These are phyloP conservation scores for Lasioglossum pauxillum DNA, from an alignment of 2,888 invertebrate genomes.

Conservation along the genomic window DNA sequence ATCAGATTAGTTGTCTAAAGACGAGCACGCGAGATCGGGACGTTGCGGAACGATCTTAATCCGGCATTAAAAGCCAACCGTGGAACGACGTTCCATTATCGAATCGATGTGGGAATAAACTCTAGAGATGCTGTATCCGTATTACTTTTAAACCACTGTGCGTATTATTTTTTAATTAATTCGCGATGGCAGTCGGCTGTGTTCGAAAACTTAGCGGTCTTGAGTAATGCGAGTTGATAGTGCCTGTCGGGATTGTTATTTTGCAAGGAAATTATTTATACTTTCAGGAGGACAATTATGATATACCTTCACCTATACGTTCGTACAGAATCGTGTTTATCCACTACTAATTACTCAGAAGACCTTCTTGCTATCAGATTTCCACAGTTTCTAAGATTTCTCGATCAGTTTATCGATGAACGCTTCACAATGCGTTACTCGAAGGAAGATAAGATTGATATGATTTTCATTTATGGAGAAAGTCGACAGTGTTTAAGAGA, in stretches of 20 bases:
- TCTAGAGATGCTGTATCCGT: neutral
- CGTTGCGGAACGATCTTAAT: neutral
- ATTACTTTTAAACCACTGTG: neutral
- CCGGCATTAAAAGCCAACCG: neutral
- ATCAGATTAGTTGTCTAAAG: slow-evolving; percentile 1
- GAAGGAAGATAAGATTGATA: too few relatives aligned
- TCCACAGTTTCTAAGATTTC: too few relatives aligned
- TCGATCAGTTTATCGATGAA: too few relatives aligned
- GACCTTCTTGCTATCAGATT: too few relatives aligned
- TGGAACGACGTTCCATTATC: neutral
- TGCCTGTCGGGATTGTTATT: neutral
- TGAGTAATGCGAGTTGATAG: neutral
- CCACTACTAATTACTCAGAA: too few relatives aligned
- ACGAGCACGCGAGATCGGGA: neutral
- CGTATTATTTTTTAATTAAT: neutral
- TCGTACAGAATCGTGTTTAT: too few relatives aligned
- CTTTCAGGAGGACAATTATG: too few relatives aligned
- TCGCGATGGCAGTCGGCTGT: neutral
- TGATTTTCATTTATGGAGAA: too few relatives aligned
- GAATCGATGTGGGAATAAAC: neutral
- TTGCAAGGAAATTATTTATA: neutral
- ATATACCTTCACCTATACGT: too few relatives aligned
- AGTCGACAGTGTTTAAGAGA: too few relatives aligned
- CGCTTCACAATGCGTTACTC: too few relatives aligned
- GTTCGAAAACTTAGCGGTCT: neutral